Percentiles rank a stretch among this genome's conserved stretches.
Conservation (phyloP, 2,113 vertebrate species). For the Cebus imitator region DNA sequence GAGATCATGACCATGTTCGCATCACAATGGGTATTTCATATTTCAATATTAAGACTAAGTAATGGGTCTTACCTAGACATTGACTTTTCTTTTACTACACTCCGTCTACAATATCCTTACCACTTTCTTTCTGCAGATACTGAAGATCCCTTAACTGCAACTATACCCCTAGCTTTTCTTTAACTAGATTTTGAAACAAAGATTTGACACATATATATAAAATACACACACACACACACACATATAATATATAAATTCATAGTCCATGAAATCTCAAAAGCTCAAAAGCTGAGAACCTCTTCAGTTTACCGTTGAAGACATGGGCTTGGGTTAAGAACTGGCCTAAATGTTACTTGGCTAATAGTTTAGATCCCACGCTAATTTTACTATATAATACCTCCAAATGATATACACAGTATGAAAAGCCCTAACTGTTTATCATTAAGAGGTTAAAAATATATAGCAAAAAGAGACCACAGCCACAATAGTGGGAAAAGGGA, state of each 20-base stretch:
- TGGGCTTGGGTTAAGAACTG: background rate
- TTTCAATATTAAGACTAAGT: slow-evolving; percentile 32
- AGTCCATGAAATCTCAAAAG: background rate
- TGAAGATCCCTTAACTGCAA: background rate
- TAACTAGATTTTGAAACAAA: background rate
- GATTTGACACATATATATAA: too few relatives aligned
- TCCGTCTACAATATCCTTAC: background rate
- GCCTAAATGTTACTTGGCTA: background rate
- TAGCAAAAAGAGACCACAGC: background rate
- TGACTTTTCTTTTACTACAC: slow-evolving; percentile 13
- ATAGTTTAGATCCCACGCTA: background rate
- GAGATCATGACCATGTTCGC: background rate
- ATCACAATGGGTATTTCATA: background rate
- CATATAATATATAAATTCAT: too few relatives aligned
- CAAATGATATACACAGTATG: slow-evolving; percentile 6
- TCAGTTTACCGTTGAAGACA: slow-evolving; percentile 23
- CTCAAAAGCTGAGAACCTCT: background rate
- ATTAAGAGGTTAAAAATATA: slow-evolving; percentile 25
- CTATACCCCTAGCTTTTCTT: background rate
- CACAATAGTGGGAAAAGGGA: background rate
- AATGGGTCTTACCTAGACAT: background rate
- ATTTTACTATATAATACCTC: slow-evolving; percentile 15
- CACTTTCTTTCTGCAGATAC: background rate
- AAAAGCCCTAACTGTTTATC: slow-evolving; percentile 25
- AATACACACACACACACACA: too few relatives aligned